phyloP scores from a whole-genome alignment of 2,888 invertebrate genomes.

The Drosophila kokeensis region DNA sequence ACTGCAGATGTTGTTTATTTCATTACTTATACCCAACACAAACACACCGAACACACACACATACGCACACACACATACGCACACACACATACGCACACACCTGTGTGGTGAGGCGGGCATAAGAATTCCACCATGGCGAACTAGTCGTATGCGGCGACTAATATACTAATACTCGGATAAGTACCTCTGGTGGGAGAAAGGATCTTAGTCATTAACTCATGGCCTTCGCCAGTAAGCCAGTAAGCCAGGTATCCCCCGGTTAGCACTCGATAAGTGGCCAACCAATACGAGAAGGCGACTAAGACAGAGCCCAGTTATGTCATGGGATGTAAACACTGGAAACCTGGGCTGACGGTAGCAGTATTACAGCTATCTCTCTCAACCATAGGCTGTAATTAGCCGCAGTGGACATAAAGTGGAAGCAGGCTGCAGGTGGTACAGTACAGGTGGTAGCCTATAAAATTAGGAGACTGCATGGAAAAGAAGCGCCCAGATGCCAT shows the following conservation, averaged over 20 bases:
- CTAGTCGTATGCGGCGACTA: not conserved
- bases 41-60: not conserved
- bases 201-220: not conserved
- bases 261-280: not conserved
- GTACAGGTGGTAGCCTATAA: no score
- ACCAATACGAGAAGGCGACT: not conserved
- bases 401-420: no score
- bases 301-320: not conserved
- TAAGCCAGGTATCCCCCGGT: not conserved
- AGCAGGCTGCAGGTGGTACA: no score
- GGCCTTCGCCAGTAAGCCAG: not conserved
- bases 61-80: not conserved
- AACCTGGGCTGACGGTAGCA: not conserved
- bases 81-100: conserved; percentile 21
- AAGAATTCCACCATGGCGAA: not conserved
- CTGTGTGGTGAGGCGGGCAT: not conserved
- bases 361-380: not conserved
- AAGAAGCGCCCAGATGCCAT: not conserved
- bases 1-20: conserved; percentile 69
- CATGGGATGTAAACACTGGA: not conserved
- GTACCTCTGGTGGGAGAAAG: not conserved
- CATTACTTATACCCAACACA: conserved; percentile 49
- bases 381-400: not conserved
- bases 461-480: not conserved
- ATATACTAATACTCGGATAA: not conserved